Base-by-base conservation (phyloP, 1,140 invertebrate genomes). In the Drosophila dunni region DNA sequence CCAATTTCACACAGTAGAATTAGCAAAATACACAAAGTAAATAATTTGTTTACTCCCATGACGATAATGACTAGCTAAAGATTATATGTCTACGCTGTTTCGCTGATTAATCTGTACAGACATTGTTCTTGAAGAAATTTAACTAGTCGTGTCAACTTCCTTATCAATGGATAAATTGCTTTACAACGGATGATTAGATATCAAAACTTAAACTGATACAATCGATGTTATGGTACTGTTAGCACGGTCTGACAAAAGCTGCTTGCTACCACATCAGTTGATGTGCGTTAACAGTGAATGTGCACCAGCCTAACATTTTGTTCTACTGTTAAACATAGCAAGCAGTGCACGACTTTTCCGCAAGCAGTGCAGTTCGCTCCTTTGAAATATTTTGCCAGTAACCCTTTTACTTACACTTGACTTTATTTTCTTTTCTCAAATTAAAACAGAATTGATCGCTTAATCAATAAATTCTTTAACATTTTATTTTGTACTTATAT, bases 381-480 rank as follows among this genome's bases (percentile, higher is more conserved):
- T 20, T 20, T 20, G 1, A 2, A 20, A 20, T 1, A 2, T 20
- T 20, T 2, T 1, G 1, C 17, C 17, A 2, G 24, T 29, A 29
- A 51, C 0, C 11, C 7, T 11, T 13, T 34, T 51, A 9, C 7
- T 7, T 38, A 38, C 36, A 8, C 36, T 38, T 2, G 7, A 38
- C 7, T 9, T 38, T 38, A 13, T 7, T 13, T 3, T 13, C 4
- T 42, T 42, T 7, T n/a, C 5, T 17, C 9, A 17, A 38, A 56
- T 17, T 56, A n/a, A 38, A 53, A 20, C 17, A 11, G 15, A 9
- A 15, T 53, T 53, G 7, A 3, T 53, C 33, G 8, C 62, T 74
- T 74, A 69, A 62, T 74, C 60, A 44, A 70, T 75, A 75, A 75
- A 70, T 63, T 75, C 66, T 57, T 70, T 56, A 75, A 75, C 66